A percentile compares a stretch with the other conserved stretches of the same genome.
Conservation (phyloP, 2,888 invertebrate genomes). For the Pandemis heparana region DNA sequence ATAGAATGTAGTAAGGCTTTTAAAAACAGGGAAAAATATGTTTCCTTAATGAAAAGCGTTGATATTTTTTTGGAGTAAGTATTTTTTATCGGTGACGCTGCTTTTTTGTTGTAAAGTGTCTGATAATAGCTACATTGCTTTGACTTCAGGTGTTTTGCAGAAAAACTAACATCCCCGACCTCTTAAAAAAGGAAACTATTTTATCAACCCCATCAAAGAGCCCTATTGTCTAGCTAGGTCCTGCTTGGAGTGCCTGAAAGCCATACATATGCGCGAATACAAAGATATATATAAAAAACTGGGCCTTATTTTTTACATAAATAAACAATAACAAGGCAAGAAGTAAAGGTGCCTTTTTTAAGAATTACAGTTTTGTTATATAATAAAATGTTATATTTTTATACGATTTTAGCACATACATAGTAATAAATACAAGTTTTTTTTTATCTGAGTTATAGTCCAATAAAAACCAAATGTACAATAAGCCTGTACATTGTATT, state of each 20-base stretch:
- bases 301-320: background rate
- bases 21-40: conserved; percentile 50
- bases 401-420: conserved; percentile 32
- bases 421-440: conserved; percentile 17
- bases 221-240: background rate
- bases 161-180: background rate
- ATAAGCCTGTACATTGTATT: background rate
- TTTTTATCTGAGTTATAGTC: conserved; percentile 28
- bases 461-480: background rate
- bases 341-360: conserved; percentile 19
- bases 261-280: background rate
- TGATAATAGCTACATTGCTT: background rate
- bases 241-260: conserved; percentile 8
- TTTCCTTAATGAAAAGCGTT: background rate
- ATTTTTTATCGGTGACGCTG: conserved; percentile 1
- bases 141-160: background rate
- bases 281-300: background rate
- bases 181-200: background rate
- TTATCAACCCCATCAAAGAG: background rate
- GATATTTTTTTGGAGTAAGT: conserved; percentile 10
- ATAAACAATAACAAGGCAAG: background rate
- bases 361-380: conserved; percentile 23
- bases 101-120: background rate
- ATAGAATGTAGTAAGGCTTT: conserved; percentile 63
- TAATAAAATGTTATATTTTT: conserved; percentile 36